These are phyloP conservation scores for Neoniphon sammara DNA, from an alignment of 2,797 vertebrate species.

Conservation along the genomic window DNA sequence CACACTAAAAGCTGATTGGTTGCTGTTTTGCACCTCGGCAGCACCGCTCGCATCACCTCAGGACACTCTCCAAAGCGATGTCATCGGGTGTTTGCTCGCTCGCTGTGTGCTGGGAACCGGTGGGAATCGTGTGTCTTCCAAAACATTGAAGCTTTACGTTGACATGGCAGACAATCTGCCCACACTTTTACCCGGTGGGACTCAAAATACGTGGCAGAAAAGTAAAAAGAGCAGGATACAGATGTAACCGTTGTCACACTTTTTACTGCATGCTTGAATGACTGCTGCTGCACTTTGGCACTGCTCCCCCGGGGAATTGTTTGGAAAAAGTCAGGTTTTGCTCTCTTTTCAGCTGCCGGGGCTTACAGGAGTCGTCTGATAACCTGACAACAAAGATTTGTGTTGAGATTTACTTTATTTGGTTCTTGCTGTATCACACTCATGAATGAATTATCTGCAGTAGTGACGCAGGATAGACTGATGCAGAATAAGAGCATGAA, in stretches of 20 bases:
- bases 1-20: too few relatives aligned
- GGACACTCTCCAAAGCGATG: too few relatives aligned
- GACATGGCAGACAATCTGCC: not conserved
- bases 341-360: conserved; percentile 41
- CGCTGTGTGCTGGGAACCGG: too few relatives aligned
- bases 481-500: too few relatives aligned
- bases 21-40: too few relatives aligned
- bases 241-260: conserved; percentile 6
- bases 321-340: conserved; percentile 21
- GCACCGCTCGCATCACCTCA: too few relatives aligned
- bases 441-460: not conserved
- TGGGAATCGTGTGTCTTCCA: too few relatives aligned
- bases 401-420: conserved; percentile 6
- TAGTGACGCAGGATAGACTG: not conserved
- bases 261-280: conserved; percentile 51
- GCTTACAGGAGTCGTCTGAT: conserved; percentile 34
- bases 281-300: conserved; percentile 51
- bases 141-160: too few relatives aligned
- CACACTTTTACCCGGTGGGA: not conserved
- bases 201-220: not conserved
- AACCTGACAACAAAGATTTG: conserved; percentile 24
- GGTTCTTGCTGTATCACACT: conserved; percentile 1
- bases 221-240: not conserved
- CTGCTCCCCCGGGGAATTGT: conserved; percentile 38
- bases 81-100: too few relatives aligned